Evolutionary conservation across 2,113 vertebrate species (phyloP).

Genomic region (Piprites chloris): DNA sequence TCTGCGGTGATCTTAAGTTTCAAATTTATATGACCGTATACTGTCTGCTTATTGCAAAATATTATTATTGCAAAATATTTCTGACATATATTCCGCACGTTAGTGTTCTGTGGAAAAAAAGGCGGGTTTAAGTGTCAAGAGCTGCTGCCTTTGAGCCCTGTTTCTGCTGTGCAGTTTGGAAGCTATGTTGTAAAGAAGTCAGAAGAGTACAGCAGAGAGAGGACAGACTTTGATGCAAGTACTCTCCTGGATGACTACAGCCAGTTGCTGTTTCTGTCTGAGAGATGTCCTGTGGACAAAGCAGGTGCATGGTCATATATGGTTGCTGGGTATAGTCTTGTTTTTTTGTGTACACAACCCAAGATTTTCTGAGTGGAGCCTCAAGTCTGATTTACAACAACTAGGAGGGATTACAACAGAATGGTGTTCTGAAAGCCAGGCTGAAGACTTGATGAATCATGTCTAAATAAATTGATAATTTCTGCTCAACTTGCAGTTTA

Average conservation of each 20-base stretch:
- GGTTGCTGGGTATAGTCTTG: not conserved
- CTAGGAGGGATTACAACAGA: not conserved
- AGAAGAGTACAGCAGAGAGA: not conserved
- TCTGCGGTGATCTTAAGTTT: not conserved
- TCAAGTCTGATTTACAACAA: not conserved
- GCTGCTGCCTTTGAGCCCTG: not conserved
- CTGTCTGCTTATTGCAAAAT: not conserved
- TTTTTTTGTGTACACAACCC: not conserved
- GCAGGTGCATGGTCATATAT: not conserved
- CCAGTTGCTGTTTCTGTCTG: not conserved
- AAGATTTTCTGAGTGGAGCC: not conserved
- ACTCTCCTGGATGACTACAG: not conserved
- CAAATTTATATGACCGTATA: not conserved
- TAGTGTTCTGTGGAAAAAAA: not conserved
- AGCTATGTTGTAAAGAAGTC: not conserved
- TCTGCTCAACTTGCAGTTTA: not conserved
- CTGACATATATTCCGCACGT: not conserved
- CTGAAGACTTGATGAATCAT: not conserved
- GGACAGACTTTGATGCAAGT: not conserved
- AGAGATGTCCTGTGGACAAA: not conserved
- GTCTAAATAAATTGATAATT: not conserved
- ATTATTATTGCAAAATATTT: not conserved
- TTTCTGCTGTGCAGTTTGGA: not conserved
- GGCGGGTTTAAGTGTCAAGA: not conserved
- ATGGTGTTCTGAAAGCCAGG: not conserved